phyloP scores from a whole-genome alignment of 2,113 vertebrate species.

The Myiozetetes cayanensis region DNA sequence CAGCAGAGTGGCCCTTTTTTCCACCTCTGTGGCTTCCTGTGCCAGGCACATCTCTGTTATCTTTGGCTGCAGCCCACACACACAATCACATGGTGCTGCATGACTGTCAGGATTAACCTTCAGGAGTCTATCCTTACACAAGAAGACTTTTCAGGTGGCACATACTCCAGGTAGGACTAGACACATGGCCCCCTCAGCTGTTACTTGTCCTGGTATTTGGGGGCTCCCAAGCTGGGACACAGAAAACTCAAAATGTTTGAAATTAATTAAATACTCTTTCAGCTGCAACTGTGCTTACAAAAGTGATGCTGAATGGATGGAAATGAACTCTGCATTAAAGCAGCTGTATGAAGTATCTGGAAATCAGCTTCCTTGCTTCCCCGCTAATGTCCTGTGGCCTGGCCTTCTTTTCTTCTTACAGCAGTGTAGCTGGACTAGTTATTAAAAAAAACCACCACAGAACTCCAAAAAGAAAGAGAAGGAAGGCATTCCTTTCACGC shows the following conservation, averaged over 20 bases:
- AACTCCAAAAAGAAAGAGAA: neutral
- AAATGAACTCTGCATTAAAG: neutral
- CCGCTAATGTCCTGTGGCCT: rapidly evolving
- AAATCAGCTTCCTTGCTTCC: neutral
- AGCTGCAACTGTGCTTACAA: neutral
- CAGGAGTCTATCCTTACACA: neutral
- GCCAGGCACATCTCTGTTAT: neutral
- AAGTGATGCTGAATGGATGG: neutral
- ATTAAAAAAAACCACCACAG: neutral
- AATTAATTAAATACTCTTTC: neutral
- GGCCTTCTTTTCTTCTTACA: neutral
- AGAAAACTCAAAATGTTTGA: neutral
- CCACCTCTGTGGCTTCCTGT: neutral
- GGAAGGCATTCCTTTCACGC: neutral
- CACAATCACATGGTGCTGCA: neutral
- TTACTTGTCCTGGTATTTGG: neutral
- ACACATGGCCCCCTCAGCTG: neutral
- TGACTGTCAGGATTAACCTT: neutral
- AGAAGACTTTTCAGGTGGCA: neutral
- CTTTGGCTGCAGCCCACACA: neutral
- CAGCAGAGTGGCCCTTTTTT: neutral
- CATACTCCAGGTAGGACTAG: neutral
- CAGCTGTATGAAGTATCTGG: neutral
- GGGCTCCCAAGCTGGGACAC: neutral
- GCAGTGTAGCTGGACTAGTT: neutral